Percentiles rank a stretch among this genome's conserved stretches.
Conservation (phyloP, 2,888 invertebrate species). For the Meta bourneti region DNA sequence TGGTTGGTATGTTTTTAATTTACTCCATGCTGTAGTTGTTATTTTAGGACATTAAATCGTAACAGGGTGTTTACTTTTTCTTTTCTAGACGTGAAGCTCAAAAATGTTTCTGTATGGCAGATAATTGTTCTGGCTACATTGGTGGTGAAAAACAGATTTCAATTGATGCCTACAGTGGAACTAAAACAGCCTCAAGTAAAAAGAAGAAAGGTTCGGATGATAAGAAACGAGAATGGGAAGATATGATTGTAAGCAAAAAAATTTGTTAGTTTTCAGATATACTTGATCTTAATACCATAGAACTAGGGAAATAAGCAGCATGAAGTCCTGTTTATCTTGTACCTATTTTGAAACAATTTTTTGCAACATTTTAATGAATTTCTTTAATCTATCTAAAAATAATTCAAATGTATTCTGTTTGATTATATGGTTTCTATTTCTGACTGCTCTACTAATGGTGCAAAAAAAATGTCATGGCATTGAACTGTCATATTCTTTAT, state of each 20-base stretch:
- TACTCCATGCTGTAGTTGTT: no score
- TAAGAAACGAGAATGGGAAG: conserved; percentile 83
- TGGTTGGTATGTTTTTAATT: no score
- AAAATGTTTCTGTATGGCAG: conserved; percentile 94
- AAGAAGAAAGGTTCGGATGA: conserved; percentile 74
- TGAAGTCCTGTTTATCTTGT: no score
- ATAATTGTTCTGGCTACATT: conserved; percentile 96
- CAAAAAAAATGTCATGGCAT: background rate
- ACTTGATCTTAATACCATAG: no score
- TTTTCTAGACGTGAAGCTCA: conserved; percentile 93
- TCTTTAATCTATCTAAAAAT: no score
- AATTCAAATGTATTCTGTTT: no score
- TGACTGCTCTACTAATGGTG: background rate
- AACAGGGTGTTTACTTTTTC: background rate
- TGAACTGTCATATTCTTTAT: background rate
- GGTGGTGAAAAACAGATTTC: conserved; percentile 83
- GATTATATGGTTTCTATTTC: no score
- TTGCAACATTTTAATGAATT: no score
- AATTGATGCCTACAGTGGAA: conserved; percentile 82
- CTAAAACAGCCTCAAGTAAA: conserved; percentile 78
- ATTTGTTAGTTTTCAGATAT: background rate
- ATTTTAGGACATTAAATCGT: no score
- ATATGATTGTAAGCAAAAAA: conserved; percentile 83
- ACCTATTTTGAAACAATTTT: no score
- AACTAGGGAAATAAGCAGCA: no score